Evolutionary conservation across 2,888 invertebrate species (phyloP).

Genomic region (Patella depressa): DNA sequence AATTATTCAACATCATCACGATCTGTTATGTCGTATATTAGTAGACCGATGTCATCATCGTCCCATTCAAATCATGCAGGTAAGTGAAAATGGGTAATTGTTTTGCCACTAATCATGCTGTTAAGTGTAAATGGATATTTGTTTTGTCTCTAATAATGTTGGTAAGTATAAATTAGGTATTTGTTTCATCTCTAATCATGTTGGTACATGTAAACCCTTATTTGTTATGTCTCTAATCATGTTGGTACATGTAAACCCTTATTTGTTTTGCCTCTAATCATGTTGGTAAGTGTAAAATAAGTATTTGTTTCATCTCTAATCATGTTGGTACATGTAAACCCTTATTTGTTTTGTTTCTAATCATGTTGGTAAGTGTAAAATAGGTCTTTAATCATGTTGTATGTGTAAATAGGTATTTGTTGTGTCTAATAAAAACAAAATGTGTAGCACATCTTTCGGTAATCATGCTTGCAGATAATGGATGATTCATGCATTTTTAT

Average conservation of each 20-base stretch:
- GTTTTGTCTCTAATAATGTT: neutral
- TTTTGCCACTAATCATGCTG: slow-evolving; percentile 5
- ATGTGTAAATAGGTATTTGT: neutral
- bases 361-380: slow-evolving; percentile 15
- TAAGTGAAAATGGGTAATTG: neutral
- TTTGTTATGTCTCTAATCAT: neutral
- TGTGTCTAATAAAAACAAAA: too few relatives aligned
- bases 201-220: neutral
- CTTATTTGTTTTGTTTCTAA: neutral
- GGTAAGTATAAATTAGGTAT: slow-evolving; percentile 13
- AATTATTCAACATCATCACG: slow-evolving; percentile 25
- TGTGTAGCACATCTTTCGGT: too few relatives aligned
- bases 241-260: slow-evolving; percentile 9
- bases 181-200: neutral
- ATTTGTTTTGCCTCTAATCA: neutral
- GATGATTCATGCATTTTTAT: too few relatives aligned
- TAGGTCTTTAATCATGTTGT: slow-evolving; percentile 16
- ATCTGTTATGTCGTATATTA: slow-evolving; percentile 21
- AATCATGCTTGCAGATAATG: too few relatives aligned
- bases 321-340: slow-evolving; percentile 11
- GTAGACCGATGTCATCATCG: slow-evolving; percentile 21
- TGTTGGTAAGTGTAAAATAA: slow-evolving; percentile 16
- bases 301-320: neutral
- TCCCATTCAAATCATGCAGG: slow-evolving; percentile 22
- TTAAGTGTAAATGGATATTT: neutral